Conservation (phyloP, 2,113 vertebrate species). For the Sarotherodon lohbergeri region DNA sequence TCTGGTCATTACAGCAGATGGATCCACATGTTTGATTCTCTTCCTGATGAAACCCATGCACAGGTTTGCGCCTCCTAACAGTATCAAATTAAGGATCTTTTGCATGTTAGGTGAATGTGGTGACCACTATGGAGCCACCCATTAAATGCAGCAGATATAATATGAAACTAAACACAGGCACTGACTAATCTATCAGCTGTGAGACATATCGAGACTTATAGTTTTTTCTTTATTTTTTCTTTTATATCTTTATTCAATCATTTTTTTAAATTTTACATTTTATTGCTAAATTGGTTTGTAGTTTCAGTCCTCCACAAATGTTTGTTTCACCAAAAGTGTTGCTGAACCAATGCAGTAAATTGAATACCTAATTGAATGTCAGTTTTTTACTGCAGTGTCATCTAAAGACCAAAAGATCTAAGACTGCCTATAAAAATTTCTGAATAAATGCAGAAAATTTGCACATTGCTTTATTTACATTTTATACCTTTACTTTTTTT, state of each 20-base stretch:
- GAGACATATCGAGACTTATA: fast-evolving
- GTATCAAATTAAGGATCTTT: not conserved
- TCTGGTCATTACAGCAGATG: not conserved
- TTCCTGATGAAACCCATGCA: not conserved
- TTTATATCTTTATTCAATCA: not conserved
- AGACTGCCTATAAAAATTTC: not conserved
- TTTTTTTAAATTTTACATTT: fast-evolving
- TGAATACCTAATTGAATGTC: not conserved
- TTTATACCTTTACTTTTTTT: not conserved
- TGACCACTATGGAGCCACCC: not conserved
- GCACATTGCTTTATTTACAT: not conserved
- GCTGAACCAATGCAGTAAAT: not conserved
- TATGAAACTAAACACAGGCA: not conserved
- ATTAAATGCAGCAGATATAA: not conserved
- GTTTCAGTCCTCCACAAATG: not conserved
- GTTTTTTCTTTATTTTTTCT: not conserved
- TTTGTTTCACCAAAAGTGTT: not conserved
- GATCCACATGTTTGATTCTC: fast-evolving
- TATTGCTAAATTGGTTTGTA: not conserved
- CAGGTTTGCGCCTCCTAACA: fast-evolving
- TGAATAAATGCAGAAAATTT: not conserved
- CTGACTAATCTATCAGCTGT: not conserved
- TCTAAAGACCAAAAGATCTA: not conserved
- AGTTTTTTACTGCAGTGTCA: not conserved
- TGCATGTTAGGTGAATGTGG: not conserved